Base-by-base conservation (phyloP, 2,113 vertebrate genomes). In the Halichoeres trimaculatus region DNA sequence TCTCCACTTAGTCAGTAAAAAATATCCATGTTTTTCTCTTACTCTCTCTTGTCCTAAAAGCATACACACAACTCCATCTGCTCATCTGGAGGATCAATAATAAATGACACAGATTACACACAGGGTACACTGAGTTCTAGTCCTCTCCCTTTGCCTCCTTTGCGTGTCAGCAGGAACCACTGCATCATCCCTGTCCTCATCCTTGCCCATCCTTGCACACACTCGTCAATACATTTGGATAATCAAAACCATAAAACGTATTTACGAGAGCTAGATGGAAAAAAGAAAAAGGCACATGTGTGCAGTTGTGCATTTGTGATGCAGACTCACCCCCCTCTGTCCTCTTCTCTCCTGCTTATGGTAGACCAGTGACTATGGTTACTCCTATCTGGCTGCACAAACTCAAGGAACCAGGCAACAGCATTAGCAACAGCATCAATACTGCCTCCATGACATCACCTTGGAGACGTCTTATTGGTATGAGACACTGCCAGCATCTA, bases 401-500 rank as follows among this genome's bases (percentile, higher is more conserved):
- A 93, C 92, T 89, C 93, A 94, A n/a, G 90, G 89, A 87, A 76
- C 92, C 85, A 83, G 85, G 92, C 92, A 90, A 89, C 90, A 93
- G 93, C 93, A 93, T 94, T 93, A 93, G 92, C 91, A 93, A 88
- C 91, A 91, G 85, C 87, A 90, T 90, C 89, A 89, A 78, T 66
- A 88, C 90, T 85, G 86, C 87, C 78, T 71, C 70, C 88, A 95
- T 95, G 94, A 95, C 94, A 95, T 95, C 94, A 95, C 83, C 88
- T 78, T 57, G 74, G 67, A 90, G 82, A 26, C 0, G 50, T 83
- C 72, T 74, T 8, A 95, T 95, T 94, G 93, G 94, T 69, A 55
- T 9, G 70, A 74, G 69, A 64, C 77, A 59, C 83, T 86, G 90
- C 86, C 90, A 91, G 88, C 87, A 91, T 86, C 78, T 61, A 70